Evolutionary conservation across 2,113 vertebrate species (phyloP).

Genomic region (Dascyllus trimaculatus): DNA sequence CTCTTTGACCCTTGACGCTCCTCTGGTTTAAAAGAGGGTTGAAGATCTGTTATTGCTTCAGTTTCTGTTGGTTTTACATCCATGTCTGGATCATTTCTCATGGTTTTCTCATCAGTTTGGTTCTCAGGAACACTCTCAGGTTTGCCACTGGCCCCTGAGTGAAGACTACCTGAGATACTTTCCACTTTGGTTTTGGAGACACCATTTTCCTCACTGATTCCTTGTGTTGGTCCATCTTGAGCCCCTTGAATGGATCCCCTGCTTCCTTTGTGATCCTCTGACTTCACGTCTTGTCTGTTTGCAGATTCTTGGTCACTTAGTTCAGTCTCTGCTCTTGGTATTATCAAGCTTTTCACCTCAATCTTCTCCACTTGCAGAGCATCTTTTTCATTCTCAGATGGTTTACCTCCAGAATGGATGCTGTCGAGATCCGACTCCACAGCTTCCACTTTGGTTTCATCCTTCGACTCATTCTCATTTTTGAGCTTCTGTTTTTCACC

Average conservation of each 20-base stretch:
- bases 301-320: conserved; percentile 18
- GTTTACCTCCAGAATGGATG: conserved; percentile 30
- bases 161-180: conserved; percentile 27
- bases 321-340: conserved; percentile 19
- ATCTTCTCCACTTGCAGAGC: neutral
- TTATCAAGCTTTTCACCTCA: conserved; percentile 9
- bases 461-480: neutral
- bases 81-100: neutral
- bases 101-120: conserved; percentile 27
- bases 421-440: conserved; percentile 19
- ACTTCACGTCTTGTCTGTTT: neutral
- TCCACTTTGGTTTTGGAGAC: conserved; percentile 54
- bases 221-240: conserved; percentile 13
- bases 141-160: conserved; percentile 21
- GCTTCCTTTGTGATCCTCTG: conserved; percentile 37
- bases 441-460: conserved; percentile 30
- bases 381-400: conserved; percentile 31
- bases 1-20: neutral
- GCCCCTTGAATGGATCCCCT: neutral
- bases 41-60: neutral
- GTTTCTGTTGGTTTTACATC: neutral
- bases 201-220: conserved; percentile 11
- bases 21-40: neutral
- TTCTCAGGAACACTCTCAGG: conserved; percentile 27
- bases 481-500: neutral